Conservation (phyloP, 1,140 invertebrate species). For the Oscheius sp. region DNA sequence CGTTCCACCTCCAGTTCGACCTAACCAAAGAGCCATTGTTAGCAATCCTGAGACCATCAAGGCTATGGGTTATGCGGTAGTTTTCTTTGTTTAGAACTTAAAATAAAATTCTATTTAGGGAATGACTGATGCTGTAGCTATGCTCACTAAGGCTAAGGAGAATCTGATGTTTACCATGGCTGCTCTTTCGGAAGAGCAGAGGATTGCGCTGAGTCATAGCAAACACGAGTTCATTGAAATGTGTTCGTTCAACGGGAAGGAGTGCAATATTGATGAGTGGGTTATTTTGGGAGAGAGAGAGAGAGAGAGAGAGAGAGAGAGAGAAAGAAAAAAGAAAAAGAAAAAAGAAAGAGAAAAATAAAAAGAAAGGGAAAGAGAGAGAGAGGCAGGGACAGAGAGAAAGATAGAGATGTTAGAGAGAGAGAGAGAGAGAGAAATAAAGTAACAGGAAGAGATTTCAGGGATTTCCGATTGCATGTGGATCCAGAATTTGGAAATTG, state of each 20-base stretch:
- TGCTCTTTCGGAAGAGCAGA: slow-evolving; percentile 19
- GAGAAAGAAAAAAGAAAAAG: background rate
- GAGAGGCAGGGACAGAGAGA: background rate
- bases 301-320: background rate
- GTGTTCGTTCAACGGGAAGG: slow-evolving; percentile 41
- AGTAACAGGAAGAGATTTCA: too few relatives aligned
- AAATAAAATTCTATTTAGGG: slow-evolving; percentile 6
- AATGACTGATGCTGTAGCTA: slow-evolving; percentile 32
- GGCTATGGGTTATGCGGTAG: slow-evolving; percentile 37
- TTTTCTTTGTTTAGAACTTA: background rate
- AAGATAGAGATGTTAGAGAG: background rate
- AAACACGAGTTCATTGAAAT: slow-evolving; percentile 42
- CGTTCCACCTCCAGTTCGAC: background rate
- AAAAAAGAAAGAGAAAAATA: too few relatives aligned
- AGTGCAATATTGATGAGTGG: slow-evolving; percentile 38
- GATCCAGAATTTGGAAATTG: slow-evolving; percentile 42
- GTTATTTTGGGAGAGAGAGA: background rate
- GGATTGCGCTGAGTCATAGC: slow-evolving; percentile 26
- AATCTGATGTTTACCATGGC: slow-evolving; percentile 42
- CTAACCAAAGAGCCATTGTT: slow-evolving; percentile 31
- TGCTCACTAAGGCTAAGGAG: slow-evolving; percentile 33
- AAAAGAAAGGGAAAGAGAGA: too few relatives aligned
- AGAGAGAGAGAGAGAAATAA: background rate
- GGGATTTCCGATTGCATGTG: slow-evolving; percentile 36
- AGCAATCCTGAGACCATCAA: slow-evolving; percentile 37